Percentiles rank a stretch among this genome's conserved stretches.
These are phyloP conservation scores for Globicephala melas DNA, from an alignment of 2,113 vertebrate genomes.

Conservation along the genomic window DNA sequence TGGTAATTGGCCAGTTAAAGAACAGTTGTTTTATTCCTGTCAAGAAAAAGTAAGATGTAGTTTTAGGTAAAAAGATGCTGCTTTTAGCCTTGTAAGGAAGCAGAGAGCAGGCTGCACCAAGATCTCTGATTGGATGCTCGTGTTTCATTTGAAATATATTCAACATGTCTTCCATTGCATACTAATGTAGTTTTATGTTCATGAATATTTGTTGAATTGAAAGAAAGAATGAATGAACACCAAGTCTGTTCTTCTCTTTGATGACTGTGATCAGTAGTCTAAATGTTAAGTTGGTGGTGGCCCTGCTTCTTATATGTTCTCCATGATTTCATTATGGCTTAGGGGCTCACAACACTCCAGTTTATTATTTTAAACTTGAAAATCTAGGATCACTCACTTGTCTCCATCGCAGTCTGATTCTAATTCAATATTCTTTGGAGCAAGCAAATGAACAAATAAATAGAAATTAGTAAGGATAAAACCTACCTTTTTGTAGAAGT, in stretches of 20 bases:
- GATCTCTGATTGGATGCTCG: neutral
- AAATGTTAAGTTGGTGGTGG: neutral
- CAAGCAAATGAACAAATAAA: neutral
- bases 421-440: neutral
- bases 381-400: neutral
- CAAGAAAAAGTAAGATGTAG: neutral
- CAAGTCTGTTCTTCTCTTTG: neutral
- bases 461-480: neutral
- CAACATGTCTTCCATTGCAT: neutral
- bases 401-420: neutral
- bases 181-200: neutral
- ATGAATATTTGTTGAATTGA: neutral
- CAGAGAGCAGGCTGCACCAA: neutral
- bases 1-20: neutral
- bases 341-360: neutral
- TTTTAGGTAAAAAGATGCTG: neutral
- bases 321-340: neutral
- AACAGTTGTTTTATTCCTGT: neutral
- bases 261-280: neutral
- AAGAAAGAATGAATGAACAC: neutral
- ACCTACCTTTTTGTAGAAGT: neutral
- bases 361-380: neutral
- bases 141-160: neutral
- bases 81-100: neutral
- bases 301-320: accelerated